Evolutionary conservation across 2,797 vertebrate species (phyloP).

Genomic region (Ammospiza maritima): DNA sequence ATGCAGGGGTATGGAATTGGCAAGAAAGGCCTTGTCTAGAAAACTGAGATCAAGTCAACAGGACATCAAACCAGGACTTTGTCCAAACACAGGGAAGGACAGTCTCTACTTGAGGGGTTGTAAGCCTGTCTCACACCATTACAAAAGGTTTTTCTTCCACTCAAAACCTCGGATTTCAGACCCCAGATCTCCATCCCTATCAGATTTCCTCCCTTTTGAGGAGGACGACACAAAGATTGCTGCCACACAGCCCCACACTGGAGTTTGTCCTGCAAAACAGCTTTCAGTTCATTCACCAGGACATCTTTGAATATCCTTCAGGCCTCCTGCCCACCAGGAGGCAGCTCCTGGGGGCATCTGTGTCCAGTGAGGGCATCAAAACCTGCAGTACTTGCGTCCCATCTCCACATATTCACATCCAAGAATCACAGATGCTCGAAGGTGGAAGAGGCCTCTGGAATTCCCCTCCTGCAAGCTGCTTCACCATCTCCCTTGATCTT

Average conservation of each 20-base stretch:
- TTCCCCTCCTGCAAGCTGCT: background rate
- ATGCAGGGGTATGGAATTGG: background rate
- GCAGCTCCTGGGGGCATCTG: background rate
- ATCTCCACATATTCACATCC: background rate
- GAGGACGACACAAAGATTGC: background rate
- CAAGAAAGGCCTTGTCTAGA: background rate
- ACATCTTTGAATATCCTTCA: background rate
- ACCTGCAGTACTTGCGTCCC: background rate
- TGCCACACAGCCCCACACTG: background rate
- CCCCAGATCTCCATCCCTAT: rapidly evolving
- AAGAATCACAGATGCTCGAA: background rate
- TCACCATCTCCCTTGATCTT: background rate
- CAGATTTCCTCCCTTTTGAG: background rate
- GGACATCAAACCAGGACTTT: background rate
- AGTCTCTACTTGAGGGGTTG: background rate
- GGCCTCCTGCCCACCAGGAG: background rate
- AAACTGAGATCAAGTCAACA: background rate
- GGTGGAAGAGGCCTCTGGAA: background rate
- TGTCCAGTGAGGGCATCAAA: background rate
- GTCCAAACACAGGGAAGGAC: background rate
- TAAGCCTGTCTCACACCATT: background rate
- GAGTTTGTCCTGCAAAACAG: background rate
- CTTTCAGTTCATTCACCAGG: background rate
- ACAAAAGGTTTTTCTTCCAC: background rate
- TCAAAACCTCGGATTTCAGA: background rate